Evolutionary conservation across 2,797 vertebrate genomes (phyloP), one percentile per base, ranked within the genome.

Genomic region (Threskiornis aethiopicus): DNA sequence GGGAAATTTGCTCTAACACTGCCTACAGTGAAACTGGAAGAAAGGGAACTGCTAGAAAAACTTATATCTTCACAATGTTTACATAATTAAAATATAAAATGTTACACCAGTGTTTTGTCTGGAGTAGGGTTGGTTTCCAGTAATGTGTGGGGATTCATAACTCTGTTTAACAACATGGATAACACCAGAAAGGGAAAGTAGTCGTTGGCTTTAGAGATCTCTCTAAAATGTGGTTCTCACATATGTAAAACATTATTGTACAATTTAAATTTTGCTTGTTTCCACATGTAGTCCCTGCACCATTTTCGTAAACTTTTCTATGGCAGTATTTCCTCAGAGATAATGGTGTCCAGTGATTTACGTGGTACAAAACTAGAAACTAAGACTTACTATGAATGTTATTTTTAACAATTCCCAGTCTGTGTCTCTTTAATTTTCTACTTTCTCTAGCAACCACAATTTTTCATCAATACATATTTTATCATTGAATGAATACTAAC

Each of bases 51-150:
- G 90, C 91, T 95, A 72, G 87, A 59, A 92, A 89, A 96, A 85
- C 84, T 92, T 71, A 8, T 90, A 82, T 90, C 90, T 97, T 97
- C 51, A 75, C 51, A 64, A 41, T 72, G 90, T 92, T 96, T 95
- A 77, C 79, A 80, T 94, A 93, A 93, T 95, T 97, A 92, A 97
- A 89, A 94, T 96, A 71, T 64, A 93, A 96, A 96, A 95, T 87
- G 71, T 94, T 95, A 90, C 87, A 94, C 55, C 61, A 80, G 25
- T 96, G 89, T 90, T 97, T 96, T 97, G 93, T 97, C 89, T 97
- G 96, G 70, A 96, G 75, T 78, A 64, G 95, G 97, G 93, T 88
- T 97, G 93, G 71, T 97, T 98, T 98, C 87, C 93, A 95, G 95
- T 76, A 55, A 87, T 66, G 88, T 87, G 87, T 91, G 80, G 62